phyloP scores from a whole-genome alignment of 2,113 vertebrate genomes.

The Triplophysa dalaica region DNA sequence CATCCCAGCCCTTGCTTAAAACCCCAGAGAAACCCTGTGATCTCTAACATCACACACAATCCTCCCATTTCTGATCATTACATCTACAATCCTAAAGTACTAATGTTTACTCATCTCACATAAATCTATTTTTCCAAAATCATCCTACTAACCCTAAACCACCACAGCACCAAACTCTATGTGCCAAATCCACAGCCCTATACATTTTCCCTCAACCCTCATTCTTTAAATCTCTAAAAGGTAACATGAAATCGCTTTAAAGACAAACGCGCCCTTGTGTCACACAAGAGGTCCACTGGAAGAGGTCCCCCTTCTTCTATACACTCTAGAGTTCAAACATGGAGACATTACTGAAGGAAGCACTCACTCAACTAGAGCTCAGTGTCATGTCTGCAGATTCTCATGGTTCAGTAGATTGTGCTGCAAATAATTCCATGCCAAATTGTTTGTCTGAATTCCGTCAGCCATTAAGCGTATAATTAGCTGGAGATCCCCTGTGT shows the following conservation, averaged over 20 bases:
- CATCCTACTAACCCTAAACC: background rate
- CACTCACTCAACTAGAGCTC: conserved; percentile 63
- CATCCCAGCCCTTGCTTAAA: conserved; percentile 63
- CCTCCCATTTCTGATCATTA: background rate
- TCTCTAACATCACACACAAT: background rate
- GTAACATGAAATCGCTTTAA: conserved; percentile 55
- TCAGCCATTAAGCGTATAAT: conserved; percentile 23
- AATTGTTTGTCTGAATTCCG: conserved; percentile 49
- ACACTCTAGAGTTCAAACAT: conserved; percentile 61
- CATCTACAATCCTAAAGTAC: background rate
- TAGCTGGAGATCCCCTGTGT: conserved; percentile 39
- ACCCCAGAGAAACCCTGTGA: background rate
- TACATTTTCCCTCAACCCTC: conserved; percentile 6
- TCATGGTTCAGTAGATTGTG: conserved; percentile 7
- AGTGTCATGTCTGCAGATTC: conserved; percentile 58
- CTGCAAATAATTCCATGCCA: background rate
- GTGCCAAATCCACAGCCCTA: background rate
- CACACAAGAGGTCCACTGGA: conserved; percentile 75
- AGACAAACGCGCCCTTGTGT: conserved; percentile 79
- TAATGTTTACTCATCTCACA: background rate
- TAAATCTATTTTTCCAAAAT: background rate
- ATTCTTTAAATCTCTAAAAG: background rate
- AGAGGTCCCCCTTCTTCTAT: conserved; percentile 82
- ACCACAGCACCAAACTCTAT: background rate
- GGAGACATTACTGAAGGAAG: conserved; percentile 52